phyloP scores from a whole-genome alignment of 2,888 invertebrate species.

The Linyphia triangularis region DNA sequence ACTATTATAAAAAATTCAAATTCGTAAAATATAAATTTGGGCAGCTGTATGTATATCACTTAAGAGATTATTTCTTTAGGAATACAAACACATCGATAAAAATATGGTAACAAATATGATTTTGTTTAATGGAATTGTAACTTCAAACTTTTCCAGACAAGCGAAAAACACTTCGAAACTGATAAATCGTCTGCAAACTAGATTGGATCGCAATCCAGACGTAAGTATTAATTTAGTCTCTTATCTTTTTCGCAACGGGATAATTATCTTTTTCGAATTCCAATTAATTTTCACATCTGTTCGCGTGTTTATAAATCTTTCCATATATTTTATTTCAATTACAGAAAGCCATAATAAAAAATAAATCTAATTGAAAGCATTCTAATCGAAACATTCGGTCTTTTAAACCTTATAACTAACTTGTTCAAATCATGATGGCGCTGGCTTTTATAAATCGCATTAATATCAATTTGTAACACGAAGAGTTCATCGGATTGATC shows the following conservation, averaged over 20 bases:
- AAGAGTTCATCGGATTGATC: slow-evolving; percentile 21
- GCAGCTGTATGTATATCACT: slow-evolving; percentile 13
- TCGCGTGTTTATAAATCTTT: slow-evolving; percentile 23
- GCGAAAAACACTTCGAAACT: not conserved
- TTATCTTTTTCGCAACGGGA: not conserved
- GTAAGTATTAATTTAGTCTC: not conserved
- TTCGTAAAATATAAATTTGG: not conserved
- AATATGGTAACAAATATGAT: not conserved
- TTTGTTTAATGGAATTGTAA: not conserved
- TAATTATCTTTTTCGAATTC: slow-evolving; percentile 10
- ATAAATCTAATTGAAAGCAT: not conserved
- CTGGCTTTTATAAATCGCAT: slow-evolving; percentile 28
- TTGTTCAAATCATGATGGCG: slow-evolving; percentile 11
- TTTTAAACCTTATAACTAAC: not conserved
- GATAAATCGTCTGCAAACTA: not conserved
- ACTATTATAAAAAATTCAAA: too few relatives aligned
- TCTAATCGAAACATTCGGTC: not conserved
- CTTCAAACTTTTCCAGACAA: not conserved
- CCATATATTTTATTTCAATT: slow-evolving; percentile 27
- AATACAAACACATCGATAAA: not conserved
- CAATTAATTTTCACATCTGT: slow-evolving; percentile 37
- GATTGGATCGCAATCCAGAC: not conserved
- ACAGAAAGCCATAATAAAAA: slow-evolving; percentile 1
- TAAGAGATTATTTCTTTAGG: not conserved
- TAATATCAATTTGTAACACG: slow-evolving; percentile 66